Evolutionary conservation across 1,140 invertebrate genomes (phyloP).

Genomic region (Lordiphosa collinella): DNA sequence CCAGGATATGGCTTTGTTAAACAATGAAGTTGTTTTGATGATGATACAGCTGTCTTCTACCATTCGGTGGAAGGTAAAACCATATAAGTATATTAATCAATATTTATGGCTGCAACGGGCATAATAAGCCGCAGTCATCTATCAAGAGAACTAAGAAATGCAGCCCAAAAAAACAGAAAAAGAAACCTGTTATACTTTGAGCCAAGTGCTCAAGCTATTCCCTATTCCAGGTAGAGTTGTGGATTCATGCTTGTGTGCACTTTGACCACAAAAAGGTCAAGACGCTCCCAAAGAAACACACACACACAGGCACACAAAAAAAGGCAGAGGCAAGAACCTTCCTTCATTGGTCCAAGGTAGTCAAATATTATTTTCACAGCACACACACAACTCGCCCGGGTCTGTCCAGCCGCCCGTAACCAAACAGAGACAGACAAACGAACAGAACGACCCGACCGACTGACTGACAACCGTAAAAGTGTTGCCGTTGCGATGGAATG

Average conservation of each 20-base stretch:
- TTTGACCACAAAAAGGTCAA: slow-evolving; percentile 77
- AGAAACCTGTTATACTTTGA: slow-evolving; percentile 54
- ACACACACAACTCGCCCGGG: slow-evolving; percentile 6
- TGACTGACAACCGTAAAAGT: slow-evolving; percentile 70
- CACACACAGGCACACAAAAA: slow-evolving; percentile 1
- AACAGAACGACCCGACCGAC: slow-evolving; percentile 1
- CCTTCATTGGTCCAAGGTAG: no score
- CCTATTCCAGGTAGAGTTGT: slow-evolving; percentile 40
- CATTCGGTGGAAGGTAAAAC: slow-evolving; percentile 56
- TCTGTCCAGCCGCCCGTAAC: slow-evolving; percentile 64
- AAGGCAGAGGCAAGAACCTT: slow-evolving; percentile 16
- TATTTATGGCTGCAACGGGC: slow-evolving; percentile 58
- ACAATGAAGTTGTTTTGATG: slow-evolving; percentile 73
- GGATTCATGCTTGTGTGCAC: slow-evolving; percentile 74
- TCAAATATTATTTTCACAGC: slow-evolving; percentile 53
- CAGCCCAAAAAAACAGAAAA: slow-evolving; percentile 33
- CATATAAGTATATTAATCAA: slow-evolving; percentile 60
- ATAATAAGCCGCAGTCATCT: slow-evolving; percentile 45
- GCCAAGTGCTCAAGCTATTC: slow-evolving; percentile 47
- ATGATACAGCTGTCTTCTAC: slow-evolving; percentile 51
- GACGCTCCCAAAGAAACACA: slow-evolving; percentile 50
- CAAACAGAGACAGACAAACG: slow-evolving; percentile 43
- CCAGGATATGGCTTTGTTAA: slow-evolving; percentile 30
- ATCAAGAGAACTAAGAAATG: slow-evolving; percentile 35
- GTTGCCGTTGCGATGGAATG: slow-evolving; percentile 64